These are phyloP conservation scores for Cerceris ruficornis DNA, from an alignment of 2,888 invertebrate genomes.

Conservation along the genomic window DNA sequence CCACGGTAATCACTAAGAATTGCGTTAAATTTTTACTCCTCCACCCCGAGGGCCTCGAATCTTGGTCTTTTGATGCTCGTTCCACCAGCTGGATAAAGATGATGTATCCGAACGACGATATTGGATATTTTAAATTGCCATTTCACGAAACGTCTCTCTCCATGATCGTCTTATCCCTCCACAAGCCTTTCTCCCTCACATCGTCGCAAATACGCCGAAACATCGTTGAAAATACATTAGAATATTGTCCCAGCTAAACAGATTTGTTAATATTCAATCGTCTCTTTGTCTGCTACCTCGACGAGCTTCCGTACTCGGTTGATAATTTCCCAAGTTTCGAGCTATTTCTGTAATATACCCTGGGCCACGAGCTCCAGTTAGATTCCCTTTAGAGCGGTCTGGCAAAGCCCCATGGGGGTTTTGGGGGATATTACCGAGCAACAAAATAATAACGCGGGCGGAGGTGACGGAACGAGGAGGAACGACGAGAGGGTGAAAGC, in stretches of 20 bases:
- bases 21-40: slow-evolving; percentile 79
- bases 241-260: no score
- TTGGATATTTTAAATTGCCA: neutral
- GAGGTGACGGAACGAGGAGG: neutral
- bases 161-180: no score
- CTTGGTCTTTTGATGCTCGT: slow-evolving; percentile 61
- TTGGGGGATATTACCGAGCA: slow-evolving; percentile 68
- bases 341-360: slow-evolving; percentile 52
- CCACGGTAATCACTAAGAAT: slow-evolving; percentile 79
- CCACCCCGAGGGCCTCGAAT: slow-evolving; percentile 44
- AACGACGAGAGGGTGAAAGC: no score
- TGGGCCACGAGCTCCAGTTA: slow-evolving; percentile 52
- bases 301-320: slow-evolving; percentile 16
- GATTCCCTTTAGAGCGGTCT: slow-evolving; percentile 68
- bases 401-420: slow-evolving; percentile 68
- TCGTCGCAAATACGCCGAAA: no score
- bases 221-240: no score
- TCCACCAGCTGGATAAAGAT: slow-evolving; percentile 43
- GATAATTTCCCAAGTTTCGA: slow-evolving; percentile 55
- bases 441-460: slow-evolving; percentile 69
- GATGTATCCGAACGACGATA: slow-evolving; percentile 32
- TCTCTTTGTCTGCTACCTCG: neutral
- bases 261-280: no score
- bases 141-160: no score
- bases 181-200: no score